phyloP scores from a whole-genome alignment of 2,113 vertebrate species.

The Mastomys natalensis region DNA sequence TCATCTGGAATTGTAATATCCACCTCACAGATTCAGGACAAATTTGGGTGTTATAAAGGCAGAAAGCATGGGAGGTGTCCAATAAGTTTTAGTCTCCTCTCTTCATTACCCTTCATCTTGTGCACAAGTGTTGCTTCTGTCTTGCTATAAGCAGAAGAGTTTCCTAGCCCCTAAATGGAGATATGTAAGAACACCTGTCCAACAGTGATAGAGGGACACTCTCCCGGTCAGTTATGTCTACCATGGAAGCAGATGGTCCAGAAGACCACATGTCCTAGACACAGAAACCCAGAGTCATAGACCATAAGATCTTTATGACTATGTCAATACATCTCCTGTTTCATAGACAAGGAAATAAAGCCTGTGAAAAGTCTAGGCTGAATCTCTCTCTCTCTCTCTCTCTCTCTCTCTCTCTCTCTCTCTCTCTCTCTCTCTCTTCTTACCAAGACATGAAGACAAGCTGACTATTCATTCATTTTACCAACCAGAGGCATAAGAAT shows the following conservation, averaged over 20 bases:
- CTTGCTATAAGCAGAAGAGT: neutral
- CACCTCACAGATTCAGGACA: neutral
- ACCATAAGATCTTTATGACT: neutral
- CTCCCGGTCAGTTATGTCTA: neutral
- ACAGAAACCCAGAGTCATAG: neutral
- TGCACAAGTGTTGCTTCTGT: neutral
- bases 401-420: too few relatives aligned
- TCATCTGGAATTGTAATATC: neutral
- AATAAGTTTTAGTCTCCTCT: neutral
- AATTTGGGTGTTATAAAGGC: neutral
- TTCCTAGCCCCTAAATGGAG: neutral
- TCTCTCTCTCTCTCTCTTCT: neutral
- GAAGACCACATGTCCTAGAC: neutral
- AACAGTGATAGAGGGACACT: neutral
- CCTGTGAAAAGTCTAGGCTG: neutral
- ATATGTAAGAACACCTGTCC: neutral
- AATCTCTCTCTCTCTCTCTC: too few relatives aligned
- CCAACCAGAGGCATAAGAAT: neutral
- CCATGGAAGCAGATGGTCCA: neutral
- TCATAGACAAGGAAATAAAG: neutral
- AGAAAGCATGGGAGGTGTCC: neutral
- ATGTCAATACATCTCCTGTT: neutral
- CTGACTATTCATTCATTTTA: neutral
- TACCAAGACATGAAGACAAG: neutral
- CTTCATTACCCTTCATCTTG: constrained; percentile 1